Evolutionary conservation across 2,888 invertebrate species (phyloP).

Genomic region (Pristionchus fissidentatus): DNA sequence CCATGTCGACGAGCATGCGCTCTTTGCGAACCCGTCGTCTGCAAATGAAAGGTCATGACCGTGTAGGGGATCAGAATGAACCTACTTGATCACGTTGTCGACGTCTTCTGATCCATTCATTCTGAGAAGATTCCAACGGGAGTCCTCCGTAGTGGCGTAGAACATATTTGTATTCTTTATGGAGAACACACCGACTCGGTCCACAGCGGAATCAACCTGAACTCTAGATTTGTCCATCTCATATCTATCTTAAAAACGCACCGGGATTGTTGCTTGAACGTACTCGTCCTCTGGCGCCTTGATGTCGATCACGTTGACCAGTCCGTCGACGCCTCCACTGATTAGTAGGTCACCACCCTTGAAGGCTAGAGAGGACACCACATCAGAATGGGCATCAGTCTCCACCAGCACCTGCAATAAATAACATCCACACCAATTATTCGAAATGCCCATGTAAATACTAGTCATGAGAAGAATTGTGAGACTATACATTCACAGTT

Average conservation of each 20-base stretch:
- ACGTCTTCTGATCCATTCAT: conserved; percentile 38
- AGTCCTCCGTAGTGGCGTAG: conserved; percentile 37
- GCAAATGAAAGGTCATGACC: neutral
- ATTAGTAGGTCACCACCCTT: neutral
- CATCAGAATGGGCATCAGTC: conserved; percentile 31
- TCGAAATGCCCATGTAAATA: neutral
- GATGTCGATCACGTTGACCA: conserved; percentile 38
- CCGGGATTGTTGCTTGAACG: conserved; percentile 13
- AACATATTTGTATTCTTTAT: neutral
- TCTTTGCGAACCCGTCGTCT: conserved; percentile 25
- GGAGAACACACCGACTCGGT: neutral
- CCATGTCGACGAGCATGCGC: conserved; percentile 38
- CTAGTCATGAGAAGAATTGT: too few species aligned
- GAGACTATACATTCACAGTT: too few species aligned
- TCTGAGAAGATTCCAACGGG: conserved; percentile 30
- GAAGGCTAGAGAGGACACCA: conserved; percentile 6
- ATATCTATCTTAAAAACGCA: neutral
- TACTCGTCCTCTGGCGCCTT: neutral
- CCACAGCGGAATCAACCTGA: conserved; percentile 38
- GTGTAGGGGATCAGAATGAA: neutral
- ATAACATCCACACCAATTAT: neutral
- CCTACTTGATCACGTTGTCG: conserved; percentile 34
- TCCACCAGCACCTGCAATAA: neutral
- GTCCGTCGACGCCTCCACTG: conserved; percentile 28
- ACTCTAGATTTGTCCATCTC: neutral